These are phyloP conservation scores for Lacerta viridis DNA, from an alignment of 2,797 vertebrate genomes.

Conservation along the genomic window DNA sequence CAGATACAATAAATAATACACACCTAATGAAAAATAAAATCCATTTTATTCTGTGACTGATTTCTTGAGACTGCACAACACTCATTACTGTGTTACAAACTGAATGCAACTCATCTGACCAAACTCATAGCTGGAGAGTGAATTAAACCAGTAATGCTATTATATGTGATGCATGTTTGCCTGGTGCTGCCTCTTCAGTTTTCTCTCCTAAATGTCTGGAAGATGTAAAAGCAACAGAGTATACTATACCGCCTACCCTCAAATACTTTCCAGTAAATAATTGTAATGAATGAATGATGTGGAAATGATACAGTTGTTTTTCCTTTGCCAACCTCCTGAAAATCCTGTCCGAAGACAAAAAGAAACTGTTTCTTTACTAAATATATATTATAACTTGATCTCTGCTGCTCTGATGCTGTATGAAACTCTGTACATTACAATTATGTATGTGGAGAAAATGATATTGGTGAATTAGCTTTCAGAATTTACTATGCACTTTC, in stretches of 20 bases:
- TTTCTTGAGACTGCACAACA: constrained; percentile 65
- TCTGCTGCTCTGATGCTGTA: constrained; percentile 45
- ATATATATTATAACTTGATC: constrained; percentile 46
- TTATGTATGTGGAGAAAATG: constrained; percentile 47
- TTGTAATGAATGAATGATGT: constrained; percentile 64
- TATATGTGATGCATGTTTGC: constrained; percentile 65
- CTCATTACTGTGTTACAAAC: constrained; percentile 67
- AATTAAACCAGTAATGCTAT: constrained; percentile 73
- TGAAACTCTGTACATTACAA: constrained; percentile 50
- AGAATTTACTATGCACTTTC: constrained; percentile 35
- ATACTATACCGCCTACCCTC: constrained; percentile 61
- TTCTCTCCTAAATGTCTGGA: constrained; percentile 68
- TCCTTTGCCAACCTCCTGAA: constrained; percentile 54
- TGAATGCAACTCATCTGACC: constrained; percentile 69
- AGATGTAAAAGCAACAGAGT: constrained; percentile 76
- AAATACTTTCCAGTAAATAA: constrained; percentile 67
- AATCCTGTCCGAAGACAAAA: constrained; percentile 47
- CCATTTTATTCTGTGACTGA: constrained; percentile 68
- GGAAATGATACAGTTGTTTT: constrained; percentile 64
- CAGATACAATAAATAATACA: constrained; percentile 79
- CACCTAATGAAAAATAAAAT: constrained; percentile 67
- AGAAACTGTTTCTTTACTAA: constrained; percentile 55
- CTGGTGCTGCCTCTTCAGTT: constrained; percentile 67
- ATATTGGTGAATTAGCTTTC: constrained; percentile 52
- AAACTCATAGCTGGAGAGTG: constrained; percentile 63